These are phyloP conservation scores for Lepidurus packardi DNA, from an alignment of 1,140 invertebrate species.

Conservation along the genomic window DNA sequence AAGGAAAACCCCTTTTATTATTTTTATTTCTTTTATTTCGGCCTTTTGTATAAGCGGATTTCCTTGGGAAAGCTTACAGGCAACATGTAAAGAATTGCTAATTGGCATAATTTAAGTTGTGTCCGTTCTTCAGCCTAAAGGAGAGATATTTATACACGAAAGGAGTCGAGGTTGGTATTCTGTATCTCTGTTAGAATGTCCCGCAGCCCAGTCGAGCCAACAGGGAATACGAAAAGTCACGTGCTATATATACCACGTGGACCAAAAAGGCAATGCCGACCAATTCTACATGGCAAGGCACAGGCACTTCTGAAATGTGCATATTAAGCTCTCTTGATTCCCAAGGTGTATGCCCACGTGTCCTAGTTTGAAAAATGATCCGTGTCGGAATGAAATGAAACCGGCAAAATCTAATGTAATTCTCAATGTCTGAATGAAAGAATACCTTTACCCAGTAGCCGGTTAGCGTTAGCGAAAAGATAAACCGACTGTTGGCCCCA, in stretches of 20 bases:
- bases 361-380: neutral
- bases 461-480: neutral
- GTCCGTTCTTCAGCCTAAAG: neutral
- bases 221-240: neutral
- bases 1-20: too few relatives aligned
- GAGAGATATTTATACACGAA: neutral
- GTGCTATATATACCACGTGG: slow-evolving; percentile 21
- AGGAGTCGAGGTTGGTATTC: neutral
- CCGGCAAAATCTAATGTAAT: too few relatives aligned
- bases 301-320: neutral
- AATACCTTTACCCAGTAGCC: too few relatives aligned
- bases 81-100: too few relatives aligned
- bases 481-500: neutral
- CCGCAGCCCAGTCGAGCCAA: neutral
- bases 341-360: neutral
- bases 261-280: neutral
- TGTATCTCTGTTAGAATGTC: neutral
- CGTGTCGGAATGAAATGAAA: neutral
- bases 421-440: too few relatives aligned
- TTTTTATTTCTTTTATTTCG: too few relatives aligned
- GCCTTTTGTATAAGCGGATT: too few relatives aligned
- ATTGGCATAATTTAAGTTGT: too few relatives aligned
- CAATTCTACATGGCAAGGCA: neutral
- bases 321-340: neutral
- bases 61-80: too few relatives aligned